These are phyloP conservation scores for Noctua pronuba DNA, from an alignment of 2,888 invertebrate species.

Conservation along the genomic window DNA sequence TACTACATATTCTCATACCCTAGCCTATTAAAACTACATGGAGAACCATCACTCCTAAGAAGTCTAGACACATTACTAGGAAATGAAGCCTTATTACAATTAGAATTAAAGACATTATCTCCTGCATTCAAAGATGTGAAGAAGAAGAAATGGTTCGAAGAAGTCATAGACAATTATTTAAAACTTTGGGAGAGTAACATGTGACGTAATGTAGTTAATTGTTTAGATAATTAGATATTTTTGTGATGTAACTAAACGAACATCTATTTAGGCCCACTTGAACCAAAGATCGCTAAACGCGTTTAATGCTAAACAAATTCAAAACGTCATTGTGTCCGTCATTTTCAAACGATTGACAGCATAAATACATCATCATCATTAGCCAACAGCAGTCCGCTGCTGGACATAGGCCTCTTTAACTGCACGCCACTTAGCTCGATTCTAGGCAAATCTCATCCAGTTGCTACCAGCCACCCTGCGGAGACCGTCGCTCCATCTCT, in stretches of 20 bases:
- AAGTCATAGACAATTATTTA: constrained; percentile 96
- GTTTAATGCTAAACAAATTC: not conserved
- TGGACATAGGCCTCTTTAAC: not conserved
- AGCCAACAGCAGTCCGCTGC: not conserved
- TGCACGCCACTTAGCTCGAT: not conserved
- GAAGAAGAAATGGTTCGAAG: constrained; percentile 95
- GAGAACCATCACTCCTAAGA: constrained; percentile 93
- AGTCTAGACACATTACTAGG: constrained; percentile 93
- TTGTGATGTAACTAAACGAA: constrained; percentile 46
- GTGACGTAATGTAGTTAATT: constrained; percentile 84
- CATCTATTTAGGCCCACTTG: constrained; percentile 8
- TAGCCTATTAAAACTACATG: constrained; percentile 95
- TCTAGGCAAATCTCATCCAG: not conserved
- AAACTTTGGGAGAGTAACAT: constrained; percentile 97
- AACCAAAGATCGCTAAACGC: not conserved
- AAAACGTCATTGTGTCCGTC: not conserved
- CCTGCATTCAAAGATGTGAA: constrained; percentile 94
- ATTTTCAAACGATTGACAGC: not conserved
- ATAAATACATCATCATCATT: not conserved
- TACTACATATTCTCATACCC: constrained; percentile 96
- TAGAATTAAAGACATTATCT: constrained; percentile 94
- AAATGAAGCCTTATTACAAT: constrained; percentile 95
- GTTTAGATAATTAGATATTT: constrained; percentile 63
- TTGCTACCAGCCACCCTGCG: not conserved
- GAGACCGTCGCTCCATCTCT: not conserved